Evolutionary conservation across 2,113 vertebrate species (phyloP).

Genomic region (Nansenia antarctica): DNA sequence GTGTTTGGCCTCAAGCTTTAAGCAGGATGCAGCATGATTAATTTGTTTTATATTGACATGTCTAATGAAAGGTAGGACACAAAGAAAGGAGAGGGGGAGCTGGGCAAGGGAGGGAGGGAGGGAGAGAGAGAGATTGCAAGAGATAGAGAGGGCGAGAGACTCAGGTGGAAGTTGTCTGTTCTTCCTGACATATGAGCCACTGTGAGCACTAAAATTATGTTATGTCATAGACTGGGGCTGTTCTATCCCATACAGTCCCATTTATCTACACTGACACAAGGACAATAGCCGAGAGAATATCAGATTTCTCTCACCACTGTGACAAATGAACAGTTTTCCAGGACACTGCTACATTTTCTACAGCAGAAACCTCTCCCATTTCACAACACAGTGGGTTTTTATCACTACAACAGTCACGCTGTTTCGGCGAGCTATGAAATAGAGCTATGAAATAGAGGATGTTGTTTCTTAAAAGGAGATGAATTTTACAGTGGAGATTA

Average conservation of each 20-base stretch:
- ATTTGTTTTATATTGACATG: slow-evolving; percentile 9
- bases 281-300: slow-evolving; percentile 46
- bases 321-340: slow-evolving; percentile 38
- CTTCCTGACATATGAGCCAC: slow-evolving; percentile 1
- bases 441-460: slow-evolving; percentile 10
- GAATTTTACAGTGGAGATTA: neutral
- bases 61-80: neutral
- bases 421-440: neutral
- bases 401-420: neutral
- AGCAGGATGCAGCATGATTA: neutral
- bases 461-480: neutral
- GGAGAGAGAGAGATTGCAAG: neutral
- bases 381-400: neutral
- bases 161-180: neutral
- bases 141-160: neutral
- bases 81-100: neutral
- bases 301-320: slow-evolving; percentile 37
- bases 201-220: slow-evolving; percentile 18
- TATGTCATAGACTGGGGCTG: slow-evolving; percentile 24
- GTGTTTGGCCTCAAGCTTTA: neutral
- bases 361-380: slow-evolving; percentile 23
- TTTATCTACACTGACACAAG: slow-evolving; percentile 49
- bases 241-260: slow-evolving; percentile 50
- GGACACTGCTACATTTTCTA: slow-evolving; percentile 26
- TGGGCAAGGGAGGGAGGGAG: neutral